A percentile compares a stretch with the other conserved stretches of the same genome.
Conservation (phyloP, 2,113 vertebrate genomes). For the Dinomys branickii region DNA sequence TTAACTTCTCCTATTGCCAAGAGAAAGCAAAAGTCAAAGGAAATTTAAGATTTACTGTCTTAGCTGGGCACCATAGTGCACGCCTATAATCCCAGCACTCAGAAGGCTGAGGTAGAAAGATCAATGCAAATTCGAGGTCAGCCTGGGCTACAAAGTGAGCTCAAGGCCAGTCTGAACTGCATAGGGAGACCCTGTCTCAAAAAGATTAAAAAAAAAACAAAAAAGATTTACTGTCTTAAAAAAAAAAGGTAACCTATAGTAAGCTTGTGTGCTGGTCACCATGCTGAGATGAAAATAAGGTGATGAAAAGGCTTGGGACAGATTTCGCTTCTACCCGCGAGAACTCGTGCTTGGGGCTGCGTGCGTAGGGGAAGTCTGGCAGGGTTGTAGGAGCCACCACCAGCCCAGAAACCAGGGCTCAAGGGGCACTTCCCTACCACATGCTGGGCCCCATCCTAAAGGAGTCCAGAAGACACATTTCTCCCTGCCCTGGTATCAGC, state of each 20-base stretch:
- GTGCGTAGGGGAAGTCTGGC: neutral
- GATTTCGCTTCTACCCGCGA: neutral
- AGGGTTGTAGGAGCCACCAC: neutral
- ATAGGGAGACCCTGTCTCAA: too few species aligned
- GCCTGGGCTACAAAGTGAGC: too few species aligned
- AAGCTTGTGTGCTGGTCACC: neutral
- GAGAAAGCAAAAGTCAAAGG: conserved; percentile 3
- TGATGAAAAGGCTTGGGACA: neutral
- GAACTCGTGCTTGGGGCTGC: neutral
- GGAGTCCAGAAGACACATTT: neutral
- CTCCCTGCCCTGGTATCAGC: neutral
- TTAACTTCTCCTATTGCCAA: conserved; percentile 92
- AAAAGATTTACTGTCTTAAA: neutral
- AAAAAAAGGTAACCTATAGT: neutral
- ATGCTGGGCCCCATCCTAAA: neutral
- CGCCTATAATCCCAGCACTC: too few species aligned
- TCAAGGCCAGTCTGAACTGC: too few species aligned
- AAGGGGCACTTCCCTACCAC: neutral
- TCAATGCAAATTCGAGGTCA: too few species aligned
- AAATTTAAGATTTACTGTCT: neutral
- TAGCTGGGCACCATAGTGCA: too few species aligned
- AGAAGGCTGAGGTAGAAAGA: too few species aligned
- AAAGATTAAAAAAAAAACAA: too few species aligned
- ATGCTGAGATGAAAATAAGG: too few species aligned
- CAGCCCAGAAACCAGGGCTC: neutral